Evolutionary conservation across 2,797 vertebrate species (phyloP).

Genomic region (Hylomyscus alleni): DNA sequence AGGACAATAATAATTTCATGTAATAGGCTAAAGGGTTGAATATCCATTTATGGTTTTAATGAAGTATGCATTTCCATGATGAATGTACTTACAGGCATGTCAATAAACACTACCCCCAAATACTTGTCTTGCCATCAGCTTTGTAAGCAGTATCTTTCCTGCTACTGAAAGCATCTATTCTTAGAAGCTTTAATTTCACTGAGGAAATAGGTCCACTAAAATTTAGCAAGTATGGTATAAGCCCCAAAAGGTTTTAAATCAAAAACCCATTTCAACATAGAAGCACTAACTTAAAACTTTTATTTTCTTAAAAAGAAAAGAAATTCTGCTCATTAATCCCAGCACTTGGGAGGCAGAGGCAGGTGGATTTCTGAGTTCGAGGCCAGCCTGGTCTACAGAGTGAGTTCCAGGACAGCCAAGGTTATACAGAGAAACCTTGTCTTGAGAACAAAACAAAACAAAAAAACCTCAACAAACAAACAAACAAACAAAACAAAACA

Average conservation of each 20-base stretch:
- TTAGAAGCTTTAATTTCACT: neutral
- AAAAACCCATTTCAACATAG: neutral
- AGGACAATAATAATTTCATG: neutral
- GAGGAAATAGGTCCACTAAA: neutral
- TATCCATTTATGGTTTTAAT: neutral
- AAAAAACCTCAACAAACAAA: no score
- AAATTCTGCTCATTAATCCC: neutral
- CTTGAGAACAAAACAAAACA: no score
- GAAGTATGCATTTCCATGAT: neutral
- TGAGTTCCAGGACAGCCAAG: no score
- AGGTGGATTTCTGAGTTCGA: no score
- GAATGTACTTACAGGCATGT: neutral
- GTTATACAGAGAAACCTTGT: no score
- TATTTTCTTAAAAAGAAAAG: neutral
- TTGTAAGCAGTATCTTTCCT: neutral
- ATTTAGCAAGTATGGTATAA: neutral
- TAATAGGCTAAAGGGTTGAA: neutral
- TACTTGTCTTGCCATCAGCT: neutral
- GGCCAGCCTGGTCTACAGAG: no score
- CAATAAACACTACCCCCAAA: neutral
- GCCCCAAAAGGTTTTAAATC: neutral
- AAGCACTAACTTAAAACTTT: neutral
- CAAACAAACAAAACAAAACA: no score
- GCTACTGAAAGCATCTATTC: neutral
- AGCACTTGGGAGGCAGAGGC: no score